Conservation (phyloP, 2,888 invertebrate genomes). For the Eulithis prunata region DNA sequence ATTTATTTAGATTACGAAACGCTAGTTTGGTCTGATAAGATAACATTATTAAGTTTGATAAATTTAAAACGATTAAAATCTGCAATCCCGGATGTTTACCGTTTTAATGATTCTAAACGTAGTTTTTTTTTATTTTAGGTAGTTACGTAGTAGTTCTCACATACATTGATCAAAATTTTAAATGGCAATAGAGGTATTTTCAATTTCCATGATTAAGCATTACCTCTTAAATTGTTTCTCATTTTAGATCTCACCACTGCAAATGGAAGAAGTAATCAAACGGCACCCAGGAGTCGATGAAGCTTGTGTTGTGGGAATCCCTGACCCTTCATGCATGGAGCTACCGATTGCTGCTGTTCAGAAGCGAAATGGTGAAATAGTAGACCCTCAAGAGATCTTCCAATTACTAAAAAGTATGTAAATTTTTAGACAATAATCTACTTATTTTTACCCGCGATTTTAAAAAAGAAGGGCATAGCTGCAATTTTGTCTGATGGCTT, state of each 20-base stretch:
- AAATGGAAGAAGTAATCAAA: slow-evolving; percentile 57
- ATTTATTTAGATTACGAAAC: too few species aligned
- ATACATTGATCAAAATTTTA: too few species aligned
- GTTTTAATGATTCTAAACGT: neutral
- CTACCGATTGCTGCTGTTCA: slow-evolving; percentile 55
- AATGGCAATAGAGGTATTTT: too few species aligned
- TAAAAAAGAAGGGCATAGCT: too few species aligned
- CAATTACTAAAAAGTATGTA: slow-evolving; percentile 54
- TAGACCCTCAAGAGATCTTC: slow-evolving; percentile 55
- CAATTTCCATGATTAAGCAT: too few species aligned
- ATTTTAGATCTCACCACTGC: slow-evolving; percentile 54
- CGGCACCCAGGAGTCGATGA: slow-evolving; percentile 51
- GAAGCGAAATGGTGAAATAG: slow-evolving; percentile 43
- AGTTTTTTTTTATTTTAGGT: too few species aligned
- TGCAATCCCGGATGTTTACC: neutral
- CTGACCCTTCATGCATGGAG: slow-evolving; percentile 49
- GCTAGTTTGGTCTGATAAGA: neutral
- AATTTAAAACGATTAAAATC: neutral
- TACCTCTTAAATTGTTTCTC: slow-evolving; percentile 2
- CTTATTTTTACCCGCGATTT: too few species aligned
- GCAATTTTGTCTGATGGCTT: too few species aligned
- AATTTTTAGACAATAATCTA: neutral
- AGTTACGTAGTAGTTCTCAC: too few species aligned
- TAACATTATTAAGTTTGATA: neutral
- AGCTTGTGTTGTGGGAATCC: slow-evolving; percentile 56